These are phyloP conservation scores for Drosophila hamatofila DNA, from an alignment of 2,888 invertebrate species.

Conservation along the genomic window DNA sequence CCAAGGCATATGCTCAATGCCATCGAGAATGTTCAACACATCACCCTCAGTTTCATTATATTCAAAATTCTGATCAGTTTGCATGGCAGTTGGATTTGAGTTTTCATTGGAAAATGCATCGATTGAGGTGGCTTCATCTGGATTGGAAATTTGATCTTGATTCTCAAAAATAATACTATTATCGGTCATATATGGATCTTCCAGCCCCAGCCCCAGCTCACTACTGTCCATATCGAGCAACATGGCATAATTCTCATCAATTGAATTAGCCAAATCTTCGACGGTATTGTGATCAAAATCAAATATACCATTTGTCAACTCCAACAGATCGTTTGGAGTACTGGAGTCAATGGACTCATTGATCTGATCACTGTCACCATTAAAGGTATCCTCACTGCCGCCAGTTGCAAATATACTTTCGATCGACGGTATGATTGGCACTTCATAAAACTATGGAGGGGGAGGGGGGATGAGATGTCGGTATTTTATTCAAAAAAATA, in stretches of 20 bases:
- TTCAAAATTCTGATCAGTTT: constrained; percentile 38
- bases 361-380: constrained; percentile 29
- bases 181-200: constrained; percentile 25
- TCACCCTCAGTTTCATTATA: constrained; percentile 44
- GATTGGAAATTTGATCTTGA: constrained; percentile 21
- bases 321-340: constrained; percentile 36
- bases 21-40: constrained; percentile 55
- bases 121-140: constrained; percentile 12
- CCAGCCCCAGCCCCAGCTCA: constrained; percentile 44
- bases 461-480: constrained; percentile 59
- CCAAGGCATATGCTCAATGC: constrained; percentile 64
- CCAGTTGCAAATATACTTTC: constrained; percentile 63
- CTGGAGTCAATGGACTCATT: constrained; percentile 11
- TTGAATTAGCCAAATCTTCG: constrained; percentile 49
- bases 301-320: constrained; percentile 49
- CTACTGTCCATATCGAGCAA: constrained; percentile 56
- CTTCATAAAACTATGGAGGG: constrained; percentile 67
- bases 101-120: constrained; percentile 10
- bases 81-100: constrained; percentile 14
- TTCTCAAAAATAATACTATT: constrained; percentile 16
- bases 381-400: constrained; percentile 33
- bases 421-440: constrained; percentile 41
- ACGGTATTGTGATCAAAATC: constrained; percentile 47
- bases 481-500: constrained; percentile 64
- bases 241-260: constrained; percentile 54